Evolutionary conservation across 2,797 vertebrate genomes (phyloP), one percentile per base, ranked within the genome.

Genomic region (Strix occidentalis): DNA sequence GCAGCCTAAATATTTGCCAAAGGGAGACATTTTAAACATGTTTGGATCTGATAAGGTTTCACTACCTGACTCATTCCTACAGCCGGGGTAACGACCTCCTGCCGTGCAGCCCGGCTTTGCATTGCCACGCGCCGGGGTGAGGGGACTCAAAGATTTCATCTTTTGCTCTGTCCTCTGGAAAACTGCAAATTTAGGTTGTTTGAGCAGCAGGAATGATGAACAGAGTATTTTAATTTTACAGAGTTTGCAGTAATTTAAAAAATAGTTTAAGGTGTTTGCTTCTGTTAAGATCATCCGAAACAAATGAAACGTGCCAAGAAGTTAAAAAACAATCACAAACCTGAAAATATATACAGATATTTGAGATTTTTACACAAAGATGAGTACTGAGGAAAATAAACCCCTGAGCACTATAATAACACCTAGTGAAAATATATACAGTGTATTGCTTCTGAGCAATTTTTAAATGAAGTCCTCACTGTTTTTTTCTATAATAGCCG

Each of bases 401-500:
- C 1, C 65, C 50, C 74, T 4, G 23, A 41, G 33, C 9, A 8
- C 15, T 15, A 1, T 2, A 10, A 12, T 2, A 57, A 12, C 33
- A 33, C 29, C 58, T 9, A 6, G 7, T 3, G 37, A 51, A 23
- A 53, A 80, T 3, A 21, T 3, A 33, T 2, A 13, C 46, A 13
- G 6, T 5, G 20, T 3, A 6, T 2, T 11, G 48, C 13, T 87
- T 9, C 31, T 16, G 43, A 61, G 74, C 45, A 24, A 5, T 48
- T 63, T 31, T 4, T 13, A 4, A 33, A 8, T 0, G 1, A 63
- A 63, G 31, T 0, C 41, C 25, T 31, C 23, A 4, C 71, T 24
- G 41, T 29, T 39, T 35, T 86, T 68, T 46, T 28, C 60, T 5
- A 3, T 6, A 25, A 43, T 2, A 33, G 63, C 33, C 58, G 0